phyloP scores from a whole-genome alignment of 2,113 vertebrate species.

The Proteles cristata region DNA sequence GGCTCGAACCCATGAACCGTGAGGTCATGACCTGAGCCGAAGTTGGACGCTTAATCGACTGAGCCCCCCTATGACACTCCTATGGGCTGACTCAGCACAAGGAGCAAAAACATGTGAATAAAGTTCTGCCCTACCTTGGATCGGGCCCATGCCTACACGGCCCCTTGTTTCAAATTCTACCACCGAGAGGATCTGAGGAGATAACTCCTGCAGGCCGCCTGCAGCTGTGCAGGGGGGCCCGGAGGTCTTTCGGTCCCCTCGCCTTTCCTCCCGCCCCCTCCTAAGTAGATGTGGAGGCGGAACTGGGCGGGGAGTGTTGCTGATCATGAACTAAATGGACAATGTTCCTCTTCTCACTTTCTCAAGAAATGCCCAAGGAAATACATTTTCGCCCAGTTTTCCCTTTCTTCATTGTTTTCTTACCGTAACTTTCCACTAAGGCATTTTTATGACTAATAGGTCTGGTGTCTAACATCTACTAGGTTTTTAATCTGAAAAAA shows the following conservation, averaged over 20 bases:
- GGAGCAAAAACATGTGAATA: background rate
- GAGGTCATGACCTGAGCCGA: too few relatives aligned
- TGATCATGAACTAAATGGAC: background rate
- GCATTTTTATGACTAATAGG: background rate
- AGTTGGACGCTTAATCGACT: too few relatives aligned
- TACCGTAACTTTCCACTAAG: background rate
- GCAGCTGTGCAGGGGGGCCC: background rate
- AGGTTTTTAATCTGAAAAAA: conserved; percentile 45
- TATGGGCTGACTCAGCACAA: background rate
- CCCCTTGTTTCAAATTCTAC: conserved; percentile 1
- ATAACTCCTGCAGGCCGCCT: background rate
- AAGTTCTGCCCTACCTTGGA: background rate
- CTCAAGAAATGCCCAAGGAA: background rate
- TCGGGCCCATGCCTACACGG: background rate
- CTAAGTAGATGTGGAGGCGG: background rate
- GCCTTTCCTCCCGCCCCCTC: background rate
- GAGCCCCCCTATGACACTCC: background rate
- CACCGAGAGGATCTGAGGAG: background rate
- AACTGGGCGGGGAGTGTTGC: background rate
- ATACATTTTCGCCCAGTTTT: background rate
- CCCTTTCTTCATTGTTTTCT: background rate
- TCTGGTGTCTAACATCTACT: background rate
- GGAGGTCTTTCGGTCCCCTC: background rate
- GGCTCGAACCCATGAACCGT: too few relatives aligned
- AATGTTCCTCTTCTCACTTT: background rate